Evolutionary conservation across 2,113 vertebrate genomes (phyloP), one percentile per base, ranked within the genome.

Genomic region (Chiloscyllium plagiosum): DNA sequence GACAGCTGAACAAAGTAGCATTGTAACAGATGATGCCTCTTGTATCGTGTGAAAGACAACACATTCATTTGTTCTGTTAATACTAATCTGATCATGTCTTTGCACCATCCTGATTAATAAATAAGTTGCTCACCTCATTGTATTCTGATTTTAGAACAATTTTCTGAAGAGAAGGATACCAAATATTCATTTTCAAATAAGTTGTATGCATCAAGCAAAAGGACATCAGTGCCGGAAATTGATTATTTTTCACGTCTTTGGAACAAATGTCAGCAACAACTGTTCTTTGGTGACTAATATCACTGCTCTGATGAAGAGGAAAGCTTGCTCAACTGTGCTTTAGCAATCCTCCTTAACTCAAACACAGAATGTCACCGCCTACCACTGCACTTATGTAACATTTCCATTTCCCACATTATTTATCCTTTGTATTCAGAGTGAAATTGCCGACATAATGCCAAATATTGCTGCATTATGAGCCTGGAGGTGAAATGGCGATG

Each of bases 1-100:
- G 89, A 22, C 61, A 66, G 89, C 89, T 93, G 89, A 93, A 68
- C 89, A 37, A 93, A 93, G 61, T 93, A 93, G 65, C n/a, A 37
- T 66, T 6, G 80, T 83, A 42, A 83, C 80, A 42, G 87, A 17
- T 66, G n/a, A 93, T 66, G 65, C 37, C 33, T 15, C 61, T 66
- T 5, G 12, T 68, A 22, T 66, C 20, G 17, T 66, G 61, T 22
- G n/a, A 93, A n/a, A 33, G n/a, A 42, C n/a, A 37, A 12, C 61
- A 52, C 52, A 90, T 61, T 61, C 6, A 93, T 93, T 68, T 93
- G 65, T 66, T 93, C 89, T 65, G 65, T 66, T 93, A 37, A 68
- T 93, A 66, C 29, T 90, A 17, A 90, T 17, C 5, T 22, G 19
- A 83, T 42, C 80, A 83, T 65, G 13, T 29, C 52, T 90, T 61